Percentiles rank a stretch among this genome's conserved stretches.
Evolutionary conservation across 2,888 invertebrate genomes (phyloP).

Genomic region (Pomacea canaliculata): DNA sequence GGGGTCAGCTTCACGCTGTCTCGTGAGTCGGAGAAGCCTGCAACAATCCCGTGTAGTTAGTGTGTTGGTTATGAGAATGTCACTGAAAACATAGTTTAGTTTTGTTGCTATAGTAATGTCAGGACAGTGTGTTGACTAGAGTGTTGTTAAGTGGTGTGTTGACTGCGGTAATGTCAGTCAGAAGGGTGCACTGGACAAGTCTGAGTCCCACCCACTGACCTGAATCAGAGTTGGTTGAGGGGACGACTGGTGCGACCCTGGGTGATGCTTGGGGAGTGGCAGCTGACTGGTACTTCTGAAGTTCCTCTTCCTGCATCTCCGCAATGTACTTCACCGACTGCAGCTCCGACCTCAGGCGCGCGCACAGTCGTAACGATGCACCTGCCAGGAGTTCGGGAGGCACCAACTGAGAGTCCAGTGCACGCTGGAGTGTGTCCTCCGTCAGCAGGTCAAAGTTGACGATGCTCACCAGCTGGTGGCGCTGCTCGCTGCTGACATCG

Average conservation of each 20-base stretch:
- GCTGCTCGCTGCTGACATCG: slow-evolving; percentile 49
- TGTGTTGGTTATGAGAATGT: too few species aligned
- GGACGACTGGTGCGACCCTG: neutral
- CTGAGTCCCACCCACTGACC: slow-evolving; percentile 1
- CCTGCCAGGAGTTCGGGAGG: slow-evolving; percentile 56
- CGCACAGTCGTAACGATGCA: slow-evolving; percentile 62
- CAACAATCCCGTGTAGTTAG: neutral
- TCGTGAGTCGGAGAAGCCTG: slow-evolving; percentile 44
- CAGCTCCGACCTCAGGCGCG: slow-evolving; percentile 55
- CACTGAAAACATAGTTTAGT: too few species aligned
- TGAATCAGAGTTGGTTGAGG: slow-evolving; percentile 23
- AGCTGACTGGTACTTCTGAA: slow-evolving; percentile 38
- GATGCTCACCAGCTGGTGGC: slow-evolving; percentile 51
- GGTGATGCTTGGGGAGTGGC: slow-evolving; percentile 15
- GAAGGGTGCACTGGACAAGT: too few species aligned
- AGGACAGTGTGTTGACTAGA: too few species aligned
- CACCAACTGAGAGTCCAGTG: slow-evolving; percentile 60
- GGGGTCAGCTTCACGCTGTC: slow-evolving; percentile 26
- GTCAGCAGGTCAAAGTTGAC: slow-evolving; percentile 62
- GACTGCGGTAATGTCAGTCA: too few species aligned
- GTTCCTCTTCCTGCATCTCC: slow-evolving; percentile 57
- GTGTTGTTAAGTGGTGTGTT: too few species aligned
- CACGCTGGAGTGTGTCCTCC: slow-evolving; percentile 59
- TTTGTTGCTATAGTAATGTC: too few species aligned
- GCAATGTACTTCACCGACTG: slow-evolving; percentile 57